Evolutionary conservation across 2,888 invertebrate genomes (phyloP).

Genomic region (Acanthosepion pharaonis): DNA sequence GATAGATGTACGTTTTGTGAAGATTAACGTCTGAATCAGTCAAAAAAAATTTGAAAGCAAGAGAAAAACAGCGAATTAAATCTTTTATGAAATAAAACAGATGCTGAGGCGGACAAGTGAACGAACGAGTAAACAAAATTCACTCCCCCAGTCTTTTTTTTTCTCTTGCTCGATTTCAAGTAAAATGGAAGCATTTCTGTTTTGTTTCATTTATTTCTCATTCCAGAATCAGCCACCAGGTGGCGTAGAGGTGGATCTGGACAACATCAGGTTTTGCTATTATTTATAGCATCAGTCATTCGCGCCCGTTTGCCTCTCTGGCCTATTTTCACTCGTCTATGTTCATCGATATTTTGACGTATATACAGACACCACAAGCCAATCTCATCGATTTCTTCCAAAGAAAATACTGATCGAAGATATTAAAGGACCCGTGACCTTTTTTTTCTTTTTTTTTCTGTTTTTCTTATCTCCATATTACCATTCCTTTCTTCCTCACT

Average conservation of each 20-base stretch:
- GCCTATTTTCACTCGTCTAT: background rate
- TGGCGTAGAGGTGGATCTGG: background rate
- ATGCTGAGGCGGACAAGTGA: background rate
- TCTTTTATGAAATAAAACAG: background rate
- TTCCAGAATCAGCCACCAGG: background rate
- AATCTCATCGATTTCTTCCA: background rate
- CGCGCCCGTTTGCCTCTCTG: too few relatives aligned
- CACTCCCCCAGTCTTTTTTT: background rate
- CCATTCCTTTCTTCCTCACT: background rate
- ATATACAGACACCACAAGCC: background rate
- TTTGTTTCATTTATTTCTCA: background rate
- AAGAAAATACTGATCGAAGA: background rate
- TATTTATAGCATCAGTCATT: too few relatives aligned
- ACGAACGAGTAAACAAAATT: background rate
- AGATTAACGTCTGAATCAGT: background rate
- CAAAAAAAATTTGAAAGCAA: background rate
- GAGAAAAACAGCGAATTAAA: background rate
- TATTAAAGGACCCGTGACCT: too few relatives aligned
- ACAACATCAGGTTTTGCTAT: too few relatives aligned
- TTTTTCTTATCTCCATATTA: conserved; percentile 15
- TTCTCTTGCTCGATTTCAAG: background rate
- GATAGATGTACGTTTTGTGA: background rate
- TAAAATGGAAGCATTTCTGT: background rate
- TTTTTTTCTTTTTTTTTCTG: too few relatives aligned
- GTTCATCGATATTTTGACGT: background rate